Conservation (phyloP, 2,888 invertebrate genomes). For the Rambutsinella grinnellia region DNA sequence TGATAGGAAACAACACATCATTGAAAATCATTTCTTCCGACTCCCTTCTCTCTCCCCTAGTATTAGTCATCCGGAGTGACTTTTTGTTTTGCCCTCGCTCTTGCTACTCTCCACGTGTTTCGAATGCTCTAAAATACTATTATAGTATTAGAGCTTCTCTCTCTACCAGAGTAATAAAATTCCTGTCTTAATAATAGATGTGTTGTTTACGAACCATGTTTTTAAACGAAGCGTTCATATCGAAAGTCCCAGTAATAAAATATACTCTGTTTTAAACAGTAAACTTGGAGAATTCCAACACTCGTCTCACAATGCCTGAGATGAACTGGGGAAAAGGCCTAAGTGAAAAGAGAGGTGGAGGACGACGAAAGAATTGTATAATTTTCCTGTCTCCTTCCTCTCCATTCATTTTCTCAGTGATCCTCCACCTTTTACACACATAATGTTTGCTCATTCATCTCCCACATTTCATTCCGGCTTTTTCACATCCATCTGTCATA, state of each 20-base stretch:
- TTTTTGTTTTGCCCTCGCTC: too few species aligned
- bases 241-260: neutral
- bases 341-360: neutral
- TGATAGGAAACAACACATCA: neutral
- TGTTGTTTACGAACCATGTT: neutral
- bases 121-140: too few species aligned
- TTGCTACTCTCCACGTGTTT: too few species aligned
- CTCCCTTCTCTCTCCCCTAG: slow-evolving; percentile 1
- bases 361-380: neutral
- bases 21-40: slow-evolving; percentile 13
- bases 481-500: neutral
- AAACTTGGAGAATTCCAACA: neutral
- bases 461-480: neutral
- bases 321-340: neutral
- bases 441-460: neutral
- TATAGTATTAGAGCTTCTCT: too few species aligned
- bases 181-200: neutral
- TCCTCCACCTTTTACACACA: neutral
- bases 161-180: neutral
- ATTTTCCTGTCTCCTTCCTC: neutral
- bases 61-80: too few species aligned
- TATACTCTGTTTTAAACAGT: neutral
- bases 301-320: neutral
- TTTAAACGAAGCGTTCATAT: neutral
- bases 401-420: neutral